phyloP scores from a whole-genome alignment of 2,888 invertebrate genomes.

The Philonicus albiceps region DNA sequence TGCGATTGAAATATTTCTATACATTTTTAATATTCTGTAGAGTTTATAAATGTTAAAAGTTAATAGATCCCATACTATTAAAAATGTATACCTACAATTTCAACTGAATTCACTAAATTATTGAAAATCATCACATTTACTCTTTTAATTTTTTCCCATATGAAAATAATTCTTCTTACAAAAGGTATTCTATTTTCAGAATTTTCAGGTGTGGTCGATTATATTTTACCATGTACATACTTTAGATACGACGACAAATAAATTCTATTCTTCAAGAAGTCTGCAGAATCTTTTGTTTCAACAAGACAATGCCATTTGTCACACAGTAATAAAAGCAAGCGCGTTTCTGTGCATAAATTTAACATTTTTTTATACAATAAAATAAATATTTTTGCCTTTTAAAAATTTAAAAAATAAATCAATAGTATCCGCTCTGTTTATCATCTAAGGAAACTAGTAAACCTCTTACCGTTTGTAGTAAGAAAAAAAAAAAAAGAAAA shows the following conservation, averaged over 20 bases:
- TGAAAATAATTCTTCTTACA: no score
- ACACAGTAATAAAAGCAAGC: background rate
- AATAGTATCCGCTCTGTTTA: background rate
- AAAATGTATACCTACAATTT: background rate
- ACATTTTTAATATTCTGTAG: background rate
- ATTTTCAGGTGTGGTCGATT: no score
- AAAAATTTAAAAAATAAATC: background rate
- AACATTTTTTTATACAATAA: no score
- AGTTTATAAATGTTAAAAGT: background rate
- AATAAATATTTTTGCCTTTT: background rate
- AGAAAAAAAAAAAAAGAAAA: background rate
- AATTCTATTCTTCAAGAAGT: background rate
- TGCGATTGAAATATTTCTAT: background rate
- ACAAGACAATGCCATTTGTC: background rate
- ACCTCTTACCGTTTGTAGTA: background rate
- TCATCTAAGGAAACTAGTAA: background rate
- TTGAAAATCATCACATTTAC: background rate
- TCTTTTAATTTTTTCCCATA: background rate
- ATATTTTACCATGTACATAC: no score
- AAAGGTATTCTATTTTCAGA: no score
- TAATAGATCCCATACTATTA: background rate
- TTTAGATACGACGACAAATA: background rate
- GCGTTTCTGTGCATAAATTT: no score
- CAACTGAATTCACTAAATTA: background rate
- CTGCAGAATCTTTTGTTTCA: background rate